These are phyloP conservation scores for Oncorhynchus mykiss DNA, from an alignment of 2,113 vertebrate genomes.

Conservation along the genomic window DNA sequence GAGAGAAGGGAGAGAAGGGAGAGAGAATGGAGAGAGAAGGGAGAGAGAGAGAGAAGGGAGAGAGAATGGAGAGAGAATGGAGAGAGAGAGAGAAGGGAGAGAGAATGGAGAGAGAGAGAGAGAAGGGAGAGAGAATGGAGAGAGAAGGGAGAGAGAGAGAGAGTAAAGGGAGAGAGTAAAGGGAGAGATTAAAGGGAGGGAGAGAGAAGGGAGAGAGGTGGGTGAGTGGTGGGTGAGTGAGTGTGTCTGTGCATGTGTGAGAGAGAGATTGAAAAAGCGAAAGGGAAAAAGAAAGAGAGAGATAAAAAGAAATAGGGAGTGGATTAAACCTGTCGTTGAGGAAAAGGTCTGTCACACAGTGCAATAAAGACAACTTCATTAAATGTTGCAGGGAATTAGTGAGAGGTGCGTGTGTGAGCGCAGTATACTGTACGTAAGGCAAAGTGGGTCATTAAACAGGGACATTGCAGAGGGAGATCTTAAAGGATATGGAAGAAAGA, in stretches of 20 bases:
- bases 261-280: background rate
- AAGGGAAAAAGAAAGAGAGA: background rate
- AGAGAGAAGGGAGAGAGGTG: background rate
- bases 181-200: too few species aligned
- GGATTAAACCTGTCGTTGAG: conserved; percentile 18
- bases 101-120: too few species aligned
- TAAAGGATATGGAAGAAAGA: conserved; percentile 9
- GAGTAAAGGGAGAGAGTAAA: too few species aligned
- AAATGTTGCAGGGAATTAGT: conserved; percentile 10
- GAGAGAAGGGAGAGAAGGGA: background rate
- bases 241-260: background rate
- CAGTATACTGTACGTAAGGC: background rate
- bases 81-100: too few species aligned
- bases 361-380: conserved; percentile 49
- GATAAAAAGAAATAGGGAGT: background rate
- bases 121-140: too few species aligned
- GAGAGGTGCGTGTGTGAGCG: background rate
- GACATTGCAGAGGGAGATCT: conserved; percentile 6
- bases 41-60: background rate
- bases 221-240: too few species aligned
- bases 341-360: conserved; percentile 19
- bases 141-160: too few species aligned
- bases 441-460: background rate
- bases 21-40: too few species aligned
- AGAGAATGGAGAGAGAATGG: too few species aligned